Evolutionary conservation across 2,113 vertebrate genomes (phyloP), one percentile per base, ranked within the genome.

Genomic region (Condylura cristata): DNA sequence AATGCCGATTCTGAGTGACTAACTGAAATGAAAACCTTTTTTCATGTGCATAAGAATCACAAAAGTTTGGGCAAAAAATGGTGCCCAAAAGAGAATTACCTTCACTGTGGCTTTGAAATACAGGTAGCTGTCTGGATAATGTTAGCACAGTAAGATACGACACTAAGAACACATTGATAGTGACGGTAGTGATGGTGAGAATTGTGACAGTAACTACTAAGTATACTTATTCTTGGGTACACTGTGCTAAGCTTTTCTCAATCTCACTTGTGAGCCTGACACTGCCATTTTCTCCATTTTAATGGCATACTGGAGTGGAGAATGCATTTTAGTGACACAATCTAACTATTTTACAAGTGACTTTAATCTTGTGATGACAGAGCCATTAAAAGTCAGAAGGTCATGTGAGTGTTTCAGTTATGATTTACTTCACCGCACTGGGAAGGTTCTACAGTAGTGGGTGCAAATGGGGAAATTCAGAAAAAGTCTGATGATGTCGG

Each of bases 291-390:
- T 41, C 78, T 10, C 26, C 71, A 85, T 88, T 92, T 95, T 86
- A 95, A 88, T 20, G 32, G n/a, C 48, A 14, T 63, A 26, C 58
- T 44, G 13, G 18, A 22, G 20, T 37, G 58, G 5, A 24, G n/a
- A 78, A 65, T 72, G 90, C 37, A 34, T 63, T 63, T 78, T 70
- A 76, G 53, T 65, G 80, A 66, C 34, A 85, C 26, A 68, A 81
- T 85, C 90, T 90, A 87, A 61, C 84, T 32, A 71, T 72, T 75
- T 90, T 39, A 44, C 22, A 78, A 84, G 53, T 74, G 72, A 80
- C 85, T 92, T 80, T 80, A 89, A 66, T 68, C 34, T 91, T 68
- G 16, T 34, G 78, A 30, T 79, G 86, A 76, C 30, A 72, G 75
- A 75, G 68, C n/a, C 32, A 17, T 78, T 68, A 92, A 71, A 78